Base-by-base conservation (phyloP, 2,113 vertebrate genomes). In the Tretioscincus oriximinensis region DNA sequence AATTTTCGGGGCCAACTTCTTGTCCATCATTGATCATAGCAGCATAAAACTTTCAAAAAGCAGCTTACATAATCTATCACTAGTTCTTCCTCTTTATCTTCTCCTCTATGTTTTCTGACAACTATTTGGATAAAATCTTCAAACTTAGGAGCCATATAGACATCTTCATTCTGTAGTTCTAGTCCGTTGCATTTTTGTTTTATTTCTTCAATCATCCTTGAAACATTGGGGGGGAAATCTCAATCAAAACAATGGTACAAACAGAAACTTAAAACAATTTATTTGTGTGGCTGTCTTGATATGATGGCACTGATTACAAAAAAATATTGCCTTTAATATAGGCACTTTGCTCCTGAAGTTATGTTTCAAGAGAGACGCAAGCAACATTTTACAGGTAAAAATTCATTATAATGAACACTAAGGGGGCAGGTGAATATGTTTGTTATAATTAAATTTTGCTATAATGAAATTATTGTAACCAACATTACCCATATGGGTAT, bases 71-170 rank as follows among this genome's bases (percentile, higher is more conserved):
- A 95, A 81, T 96, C 93, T 58, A 96, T 75, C 0, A 90, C 75
- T 28, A 96, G 81, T 66, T 95, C 95, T 9, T 86, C 92, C 67
- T 95, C 93, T 63, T 89, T 80, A 35, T 93, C 95, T 80, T 96
- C 95, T 74, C 96, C 96, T 86, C 96, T 92, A 76, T 94, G 85
- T 86, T 93, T 96, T 81, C 94, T 92, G 86, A 97, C 94, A 21
- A 92, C 86, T 90, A 93, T 95, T 71, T 97, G 96, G 85, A 96
- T 90, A 67, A 97, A 97, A 67, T 96, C 95, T 86, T 84, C 90
- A 84, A 97, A 96, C 41, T 84, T 95, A 67, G 95, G 95, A 81
- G 96, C 95, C 96, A 97, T 95, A 41, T 97, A 97, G 22, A 97
- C 94, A 66, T 96, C 95, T 92, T 97, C 96, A 68, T 93, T 97